Percentiles rank a stretch among this genome's conserved stretches.
Conservation (phyloP, 2,888 invertebrate species). For the Catonia carolina region DNA sequence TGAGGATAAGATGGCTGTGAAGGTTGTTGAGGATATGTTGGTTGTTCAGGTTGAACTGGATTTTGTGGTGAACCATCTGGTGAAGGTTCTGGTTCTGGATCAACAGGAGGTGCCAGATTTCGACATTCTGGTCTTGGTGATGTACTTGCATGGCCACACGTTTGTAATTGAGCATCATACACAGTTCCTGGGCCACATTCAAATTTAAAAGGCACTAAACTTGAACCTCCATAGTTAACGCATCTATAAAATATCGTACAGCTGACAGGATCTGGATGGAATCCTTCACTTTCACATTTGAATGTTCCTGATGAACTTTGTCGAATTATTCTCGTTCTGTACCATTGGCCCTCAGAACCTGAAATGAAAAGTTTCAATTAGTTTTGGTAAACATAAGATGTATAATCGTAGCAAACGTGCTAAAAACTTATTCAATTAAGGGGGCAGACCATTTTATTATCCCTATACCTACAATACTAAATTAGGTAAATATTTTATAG, state of each 20-base stretch:
- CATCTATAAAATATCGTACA: slow-evolving; percentile 72
- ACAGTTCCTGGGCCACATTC: slow-evolving; percentile 69
- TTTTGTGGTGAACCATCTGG: slow-evolving; percentile 12
- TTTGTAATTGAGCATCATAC: slow-evolving; percentile 58
- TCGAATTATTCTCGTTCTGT: not conserved
- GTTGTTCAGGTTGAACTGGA: slow-evolving; percentile 21
- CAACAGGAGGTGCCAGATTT: slow-evolving; percentile 7
- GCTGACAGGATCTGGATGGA: slow-evolving; percentile 61
- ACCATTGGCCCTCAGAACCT: not conserved
- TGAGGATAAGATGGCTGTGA: slow-evolving; percentile 11
- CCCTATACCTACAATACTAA: no score
- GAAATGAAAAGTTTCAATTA: not conserved
- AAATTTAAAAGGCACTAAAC: slow-evolving; percentile 56
- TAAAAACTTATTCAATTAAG: no score
- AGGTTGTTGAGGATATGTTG: slow-evolving; percentile 19
- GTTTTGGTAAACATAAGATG: no score
- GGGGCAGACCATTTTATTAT: no score
- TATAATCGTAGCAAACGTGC: no score
- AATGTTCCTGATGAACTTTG: slow-evolving; percentile 37
- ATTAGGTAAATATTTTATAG: no score
- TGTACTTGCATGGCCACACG: slow-evolving; percentile 63
- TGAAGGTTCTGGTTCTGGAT: slow-evolving; percentile 19
- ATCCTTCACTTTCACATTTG: slow-evolving; percentile 60
- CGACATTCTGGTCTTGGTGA: slow-evolving; percentile 61
- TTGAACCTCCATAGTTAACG: slow-evolving; percentile 52